Evolutionary conservation across 2,797 vertebrate species (phyloP), one percentile per base, ranked within the genome.

Genomic region (Dryobates pubescens): DNA sequence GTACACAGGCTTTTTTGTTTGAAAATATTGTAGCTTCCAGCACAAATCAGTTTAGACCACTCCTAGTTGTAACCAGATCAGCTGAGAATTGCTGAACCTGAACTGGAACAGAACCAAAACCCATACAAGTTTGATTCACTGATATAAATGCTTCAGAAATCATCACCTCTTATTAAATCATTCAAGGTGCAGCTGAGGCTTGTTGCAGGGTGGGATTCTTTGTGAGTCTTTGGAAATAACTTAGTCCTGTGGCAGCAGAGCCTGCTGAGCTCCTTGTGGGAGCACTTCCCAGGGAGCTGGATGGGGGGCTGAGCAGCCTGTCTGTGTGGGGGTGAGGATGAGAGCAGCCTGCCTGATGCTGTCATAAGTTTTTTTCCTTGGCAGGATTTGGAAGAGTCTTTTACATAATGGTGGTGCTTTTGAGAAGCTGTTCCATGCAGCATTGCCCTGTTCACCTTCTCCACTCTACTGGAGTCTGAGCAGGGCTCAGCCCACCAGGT

Each of bases 81-180:
- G n/a, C 62, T 82, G 83, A 65, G 64, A 84, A 62, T 32, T 90
- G 78, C 71, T 94, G 94, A 85, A 80, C 41, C 36, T 74, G 65
- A 95, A 57, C 67, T 85, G 79, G 77, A 92, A 51, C 16, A 69
- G 84, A 87, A 85, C 32, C 58, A 87, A 82, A 88, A 73, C 1
- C 0, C 45, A 72, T 34, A 43, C 3, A 57, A 22, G 13, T 92
- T 85, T 71, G 26, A 51, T 80, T 94, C 58, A 30, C 58, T 75
- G 72, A 43, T 88, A 43, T 3, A 86, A 73, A 67, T 67, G 54
- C 57, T 88, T 94, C 23, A 86, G 71, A 95, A 90, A 63, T 92
- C 38, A 59, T 90, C 43, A 49, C 69, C 63, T 84, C 75, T 74
- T 90, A 82, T 74, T 85, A 53, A 91, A 72, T 70, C 0, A 1